Conservation (phyloP, 2,113 vertebrate genomes). For the Nannospalax galili region DNA sequence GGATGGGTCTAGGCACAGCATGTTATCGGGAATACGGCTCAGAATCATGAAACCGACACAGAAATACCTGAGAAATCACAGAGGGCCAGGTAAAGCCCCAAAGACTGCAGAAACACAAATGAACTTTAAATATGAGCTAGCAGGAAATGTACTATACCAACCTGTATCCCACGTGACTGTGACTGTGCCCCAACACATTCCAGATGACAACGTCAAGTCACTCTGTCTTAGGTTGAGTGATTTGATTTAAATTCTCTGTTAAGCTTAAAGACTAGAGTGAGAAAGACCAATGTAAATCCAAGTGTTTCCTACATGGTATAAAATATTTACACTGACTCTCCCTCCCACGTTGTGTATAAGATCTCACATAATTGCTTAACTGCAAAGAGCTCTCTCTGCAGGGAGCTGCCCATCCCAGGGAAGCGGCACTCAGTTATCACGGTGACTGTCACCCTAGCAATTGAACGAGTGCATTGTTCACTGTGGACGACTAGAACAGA, state of each 20-base stretch:
- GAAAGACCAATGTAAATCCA: conserved; percentile 41
- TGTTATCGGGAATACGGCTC: background rate
- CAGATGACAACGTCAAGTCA: background rate
- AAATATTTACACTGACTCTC: conserved; percentile 19
- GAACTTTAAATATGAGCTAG: background rate
- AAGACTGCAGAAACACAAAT: no score
- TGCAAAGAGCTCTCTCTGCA: background rate
- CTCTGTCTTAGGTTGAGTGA: conserved; percentile 43
- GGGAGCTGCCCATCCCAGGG: background rate
- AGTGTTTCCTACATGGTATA: background rate
- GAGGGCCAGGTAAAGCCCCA: background rate
- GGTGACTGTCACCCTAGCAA: conserved; percentile 52
- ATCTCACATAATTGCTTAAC: conserved; percentile 20
- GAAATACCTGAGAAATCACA: background rate
- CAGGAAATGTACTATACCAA: background rate
- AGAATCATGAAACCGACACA: background rate
- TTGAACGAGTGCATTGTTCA: conserved; percentile 48
- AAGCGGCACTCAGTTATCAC: conserved; percentile 24
- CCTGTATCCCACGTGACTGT: no score
- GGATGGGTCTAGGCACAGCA: background rate
- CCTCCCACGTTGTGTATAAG: background rate
- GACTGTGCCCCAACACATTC: no score
- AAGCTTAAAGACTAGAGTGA: conserved; percentile 16
- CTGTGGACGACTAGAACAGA: conserved; percentile 50
- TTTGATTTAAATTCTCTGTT: conserved; percentile 53